Conservation (phyloP, 2,797 vertebrate genomes). For the Geotrypetes seraphini region DNA sequence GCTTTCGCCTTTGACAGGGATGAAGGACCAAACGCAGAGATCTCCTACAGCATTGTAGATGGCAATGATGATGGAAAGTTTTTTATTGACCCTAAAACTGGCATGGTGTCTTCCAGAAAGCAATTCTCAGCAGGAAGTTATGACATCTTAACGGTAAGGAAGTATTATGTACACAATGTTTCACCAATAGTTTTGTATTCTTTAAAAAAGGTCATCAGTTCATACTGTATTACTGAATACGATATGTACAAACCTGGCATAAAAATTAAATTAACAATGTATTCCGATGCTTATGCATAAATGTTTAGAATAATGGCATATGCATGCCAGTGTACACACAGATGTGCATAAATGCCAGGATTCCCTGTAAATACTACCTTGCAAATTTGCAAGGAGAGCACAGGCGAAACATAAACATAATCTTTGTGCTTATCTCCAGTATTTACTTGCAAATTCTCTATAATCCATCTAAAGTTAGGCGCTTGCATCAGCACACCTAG, state of each 20-base stretch:
- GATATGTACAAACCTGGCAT: neutral
- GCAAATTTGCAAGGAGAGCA: no score
- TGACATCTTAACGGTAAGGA: slow-evolving; percentile 84
- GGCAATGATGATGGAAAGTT: slow-evolving; percentile 90
- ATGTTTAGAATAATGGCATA: no score
- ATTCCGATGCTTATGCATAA: no score
- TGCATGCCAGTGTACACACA: no score
- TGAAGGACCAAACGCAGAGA: slow-evolving; percentile 81
- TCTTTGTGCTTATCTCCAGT: no score
- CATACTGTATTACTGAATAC: neutral
- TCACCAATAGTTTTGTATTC: neutral
- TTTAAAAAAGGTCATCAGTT: neutral
- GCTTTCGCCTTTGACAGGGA: slow-evolving; percentile 87
- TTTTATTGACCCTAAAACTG: slow-evolving; percentile 91
- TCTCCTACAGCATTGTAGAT: slow-evolving; percentile 85
- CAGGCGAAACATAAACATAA: no score
- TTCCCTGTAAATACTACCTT: no score
- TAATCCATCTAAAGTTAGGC: no score
- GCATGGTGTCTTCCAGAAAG: slow-evolving; percentile 86
- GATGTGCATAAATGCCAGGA: no score
- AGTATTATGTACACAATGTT: neutral
- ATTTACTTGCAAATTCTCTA: no score
- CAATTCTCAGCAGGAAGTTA: slow-evolving; percentile 85
- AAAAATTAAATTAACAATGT: no score
- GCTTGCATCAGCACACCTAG: no score